Evolutionary conservation across 1,140 invertebrate genomes (phyloP), one percentile per base, ranked within the genome.

Genomic region (Lasioglossum albipes): DNA sequence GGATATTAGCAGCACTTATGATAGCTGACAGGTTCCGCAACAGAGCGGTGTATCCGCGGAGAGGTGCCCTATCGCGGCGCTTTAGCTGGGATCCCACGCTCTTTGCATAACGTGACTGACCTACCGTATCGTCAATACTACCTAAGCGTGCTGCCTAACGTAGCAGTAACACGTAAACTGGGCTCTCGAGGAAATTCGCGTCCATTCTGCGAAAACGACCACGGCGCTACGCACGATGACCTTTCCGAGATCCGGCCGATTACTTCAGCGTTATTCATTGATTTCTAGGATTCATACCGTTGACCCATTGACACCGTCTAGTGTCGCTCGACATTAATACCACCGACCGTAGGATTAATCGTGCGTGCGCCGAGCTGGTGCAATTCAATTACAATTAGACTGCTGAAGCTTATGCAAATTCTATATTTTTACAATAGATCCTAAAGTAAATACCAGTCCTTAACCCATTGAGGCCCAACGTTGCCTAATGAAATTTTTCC

Each of bases 41-140:
- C 16, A 31, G 27, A 64, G 10, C 27, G 27, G 12, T 13, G 27
- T 18, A 7, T 27, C 27, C 5, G 27, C 31, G 62, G 5, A 64
- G 36, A 64, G 22, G 62, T 85, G 68, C 65, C n/a, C 79, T 79
- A 87, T 82, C 82, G 66, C 75, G 78, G 69, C 73, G 75, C 67
- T 68, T 27, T 42, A 36, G 13, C 31, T 54, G 27, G 75, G 79
- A 77, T 89, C 88, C 87, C 88, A 89, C 88, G 88, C 87, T 89
- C 85, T 84, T 89, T 88, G 85, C 85, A 84, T 87, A 89, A 89
- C 85, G 74, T 85, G 78, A 85, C 79, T 84, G 88, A 87, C 88
- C 88, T 86, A 87, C 80, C 86, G 85, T 82, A 81, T 62, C 54
- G 75, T 45, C 75, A 70, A 57, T 76, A 71, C 67, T 36, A 49